Percentiles rank a stretch among this genome's conserved stretches.
These are phyloP conservation scores for Mormyrops attenuatus DNA, from an alignment of 2,797 vertebrate genomes.

Conservation along the genomic window DNA sequence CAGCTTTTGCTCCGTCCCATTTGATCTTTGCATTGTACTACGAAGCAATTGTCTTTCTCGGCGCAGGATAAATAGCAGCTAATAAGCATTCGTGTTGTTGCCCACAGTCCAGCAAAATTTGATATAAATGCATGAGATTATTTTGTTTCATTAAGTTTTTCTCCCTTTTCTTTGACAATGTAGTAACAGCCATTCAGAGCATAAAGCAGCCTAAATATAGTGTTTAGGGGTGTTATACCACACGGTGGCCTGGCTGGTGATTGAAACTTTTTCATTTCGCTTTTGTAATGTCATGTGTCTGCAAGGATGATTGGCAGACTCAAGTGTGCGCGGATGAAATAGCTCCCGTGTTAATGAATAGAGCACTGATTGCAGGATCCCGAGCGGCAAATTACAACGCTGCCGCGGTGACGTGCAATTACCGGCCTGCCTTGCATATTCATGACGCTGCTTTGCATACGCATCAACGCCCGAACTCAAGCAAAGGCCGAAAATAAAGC, in stretches of 20 bases:
- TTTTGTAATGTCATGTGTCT: conserved; percentile 59
- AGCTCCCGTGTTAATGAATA: conserved; percentile 99
- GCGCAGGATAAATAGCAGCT: conserved; percentile 38
- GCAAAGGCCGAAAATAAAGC: conserved; percentile 35
- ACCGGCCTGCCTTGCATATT: conserved; percentile 99
- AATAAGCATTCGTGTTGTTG: conserved; percentile 37
- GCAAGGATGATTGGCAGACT: conserved; percentile 92
- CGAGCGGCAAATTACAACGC: conserved; percentile 96
- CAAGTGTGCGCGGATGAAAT: conserved; percentile 96
- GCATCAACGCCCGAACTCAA: conserved; percentile 75
- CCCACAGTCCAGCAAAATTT: conserved; percentile 48
- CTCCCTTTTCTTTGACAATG: conserved; percentile 53
- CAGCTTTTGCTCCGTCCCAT: conserved; percentile 32
- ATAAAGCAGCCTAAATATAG: conserved; percentile 67
- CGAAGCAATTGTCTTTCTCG: conserved; percentile 42
- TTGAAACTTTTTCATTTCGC: conserved; percentile 73
- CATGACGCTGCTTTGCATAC: conserved; percentile 92
- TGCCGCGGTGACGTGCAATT: conserved; percentile 98
- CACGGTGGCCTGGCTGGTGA: conserved; percentile 64
- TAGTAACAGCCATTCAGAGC: conserved; percentile 65
- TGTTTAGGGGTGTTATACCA: conserved; percentile 70
- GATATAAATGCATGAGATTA: conserved; percentile 63
- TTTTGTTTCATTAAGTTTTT: conserved; percentile 59
- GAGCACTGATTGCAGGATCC: conserved; percentile 99
- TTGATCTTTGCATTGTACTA: conserved; percentile 41